These are phyloP conservation scores for Rhagophthalmus giganteus DNA, from an alignment of 2,888 invertebrate genomes.

Conservation along the genomic window DNA sequence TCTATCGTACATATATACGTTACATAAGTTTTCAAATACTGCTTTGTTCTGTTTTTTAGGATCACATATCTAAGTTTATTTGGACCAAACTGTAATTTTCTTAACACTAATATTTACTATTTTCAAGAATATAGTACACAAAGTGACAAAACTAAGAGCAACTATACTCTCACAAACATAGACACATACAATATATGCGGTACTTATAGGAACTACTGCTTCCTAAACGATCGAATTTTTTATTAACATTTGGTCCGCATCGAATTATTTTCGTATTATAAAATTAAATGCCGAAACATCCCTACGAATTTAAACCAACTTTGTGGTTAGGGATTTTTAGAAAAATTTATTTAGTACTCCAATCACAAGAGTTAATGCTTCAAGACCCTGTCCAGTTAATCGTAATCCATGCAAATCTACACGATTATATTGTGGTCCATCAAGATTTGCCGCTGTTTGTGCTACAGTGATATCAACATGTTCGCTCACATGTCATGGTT, in stretches of 20 bases:
- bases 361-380: slow-evolving; percentile 6
- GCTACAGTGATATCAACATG: not conserved
- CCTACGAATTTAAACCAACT: not conserved
- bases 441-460: not conserved
- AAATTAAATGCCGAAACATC: not conserved
- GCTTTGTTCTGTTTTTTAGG: too few species aligned
- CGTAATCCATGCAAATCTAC: not conserved
- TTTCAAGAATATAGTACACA: slow-evolving; percentile 20
- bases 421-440: not conserved
- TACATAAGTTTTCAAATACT: too few species aligned
- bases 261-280: not conserved
- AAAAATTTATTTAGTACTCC: slow-evolving; percentile 1
- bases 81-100: too few species aligned
- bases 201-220: slow-evolving; percentile 1
- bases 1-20: too few species aligned
- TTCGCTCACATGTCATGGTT: too few species aligned
- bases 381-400: slow-evolving; percentile 6
- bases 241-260: slow-evolving; percentile 3
- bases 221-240: not conserved
- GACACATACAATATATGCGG: slow-evolving; percentile 19
- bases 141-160: slow-evolving; percentile 18
- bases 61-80: too few species aligned
- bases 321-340: not conserved
- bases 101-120: slow-evolving; percentile 7
- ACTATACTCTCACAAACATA: slow-evolving; percentile 24